Evolutionary conservation across 2,797 vertebrate genomes (phyloP), one percentile per base, ranked within the genome.

Genomic region (Thripadectes ignobilis): DNA sequence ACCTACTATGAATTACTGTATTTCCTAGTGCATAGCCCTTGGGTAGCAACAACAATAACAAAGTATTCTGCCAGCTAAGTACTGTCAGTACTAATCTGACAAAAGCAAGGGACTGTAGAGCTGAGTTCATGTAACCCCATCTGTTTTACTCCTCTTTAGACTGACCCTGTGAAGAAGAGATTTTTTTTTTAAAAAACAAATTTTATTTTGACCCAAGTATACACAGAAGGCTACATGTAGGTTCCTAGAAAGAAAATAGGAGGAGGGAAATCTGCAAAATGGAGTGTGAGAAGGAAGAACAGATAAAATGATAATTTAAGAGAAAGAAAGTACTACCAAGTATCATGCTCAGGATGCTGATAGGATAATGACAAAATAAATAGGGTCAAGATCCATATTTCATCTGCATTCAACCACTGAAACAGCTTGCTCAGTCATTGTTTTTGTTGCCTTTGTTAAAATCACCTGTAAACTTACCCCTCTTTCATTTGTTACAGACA

Each of bases 401-500:
- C 8, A 8, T 48, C 20, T 83, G 71, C 17, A 5, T 83, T 86
- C 18, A 36, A 4, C 13, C 11, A 3, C 29, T 45, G 58, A 20
- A 85, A 39, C 36, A 43, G n/a, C 32, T 89, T 43, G 15, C 45
- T 91, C 22, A 32, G 39, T 41, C 68, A 19, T 34, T 29, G 26
- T 51, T 83, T 67, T 58, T 89, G 54, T 54, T 79, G 67, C 41
- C 27, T 58, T 43, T 75, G 84, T 63, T 17, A 21, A 48, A n/a
- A 32, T 20, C 19, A 43, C 20, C 19, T 32, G 1, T 78, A 12
- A 21, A 84, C 81, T 95, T 71, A 92, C 29, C 12, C 93, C 36
- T 76, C 55, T 77, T 51, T n/a, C 87, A n/a, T 87, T 32, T 91
- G 54, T 75, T 0, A 9, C 97, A 99, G 99, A 99, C 96, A 98